phyloP scores from a whole-genome alignment of 2,888 invertebrate genomes.

The Strigamia crassipes region DNA sequence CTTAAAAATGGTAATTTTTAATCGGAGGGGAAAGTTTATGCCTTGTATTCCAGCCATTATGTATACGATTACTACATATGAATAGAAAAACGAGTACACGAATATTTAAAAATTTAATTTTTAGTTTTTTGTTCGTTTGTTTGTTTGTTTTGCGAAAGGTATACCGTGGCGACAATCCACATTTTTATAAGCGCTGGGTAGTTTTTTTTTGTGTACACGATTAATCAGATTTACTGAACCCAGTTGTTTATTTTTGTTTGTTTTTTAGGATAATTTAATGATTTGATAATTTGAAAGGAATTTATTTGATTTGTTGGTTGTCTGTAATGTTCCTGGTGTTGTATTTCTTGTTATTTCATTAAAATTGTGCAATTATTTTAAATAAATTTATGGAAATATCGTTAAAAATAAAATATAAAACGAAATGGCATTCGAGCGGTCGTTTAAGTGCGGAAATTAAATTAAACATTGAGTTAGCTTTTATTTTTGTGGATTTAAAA shows the following conservation, averaged over 20 bases:
- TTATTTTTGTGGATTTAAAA: too few relatives aligned
- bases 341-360: conserved; percentile 38
- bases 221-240: neutral
- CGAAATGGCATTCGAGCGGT: neutral
- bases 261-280: neutral
- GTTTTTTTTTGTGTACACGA: neutral
- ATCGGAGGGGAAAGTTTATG: conserved; percentile 29
- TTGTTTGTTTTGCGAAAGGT: neutral
- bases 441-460: neutral
- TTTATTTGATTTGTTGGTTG: conserved; percentile 32
- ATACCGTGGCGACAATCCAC: conserved; percentile 41
- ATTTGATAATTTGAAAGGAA: conserved; percentile 31
- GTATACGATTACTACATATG: conserved; percentile 36
- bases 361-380: conserved; percentile 42
- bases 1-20: neutral
- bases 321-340: conserved; percentile 42
- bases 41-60: conserved; percentile 42
- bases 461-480: neutral
- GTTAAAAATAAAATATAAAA: conserved; percentile 33
- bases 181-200: conserved; percentile 1
- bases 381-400: conserved; percentile 39
- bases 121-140: neutral
- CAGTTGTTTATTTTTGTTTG: neutral
- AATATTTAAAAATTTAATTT: too few relatives aligned
- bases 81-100: neutral